Percentiles rank a stretch among this genome's conserved stretches.
Conservation (phyloP, 2,888 invertebrate genomes). For the Linhomoeus sp. region DNA sequence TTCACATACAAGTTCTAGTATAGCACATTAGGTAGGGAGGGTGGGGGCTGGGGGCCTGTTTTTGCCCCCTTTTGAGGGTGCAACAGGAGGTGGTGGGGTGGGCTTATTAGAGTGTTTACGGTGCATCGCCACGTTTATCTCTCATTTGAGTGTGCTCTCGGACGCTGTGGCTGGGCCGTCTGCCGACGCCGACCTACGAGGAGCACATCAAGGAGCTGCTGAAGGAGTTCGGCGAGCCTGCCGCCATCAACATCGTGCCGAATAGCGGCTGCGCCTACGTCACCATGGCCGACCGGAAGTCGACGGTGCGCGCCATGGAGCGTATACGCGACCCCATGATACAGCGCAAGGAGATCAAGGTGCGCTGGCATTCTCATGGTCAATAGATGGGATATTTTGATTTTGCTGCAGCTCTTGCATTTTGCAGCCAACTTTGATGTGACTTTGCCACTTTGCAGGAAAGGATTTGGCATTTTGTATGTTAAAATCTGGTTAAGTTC, state of each 20-base stretch:
- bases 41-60: too few relatives aligned
- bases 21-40: too few relatives aligned
- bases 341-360: not conserved
- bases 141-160: constrained; percentile 38
- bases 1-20: too few relatives aligned
- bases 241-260: constrained; percentile 44
- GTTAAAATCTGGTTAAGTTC: too few relatives aligned
- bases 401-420: too few relatives aligned
- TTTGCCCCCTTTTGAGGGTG: too few relatives aligned
- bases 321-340: constrained; percentile 38
- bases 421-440: too few relatives aligned
- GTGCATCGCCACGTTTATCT: not conserved
- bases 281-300: constrained; percentile 80
- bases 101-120: not conserved
- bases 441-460: too few relatives aligned
- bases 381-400: too few relatives aligned
- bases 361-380: too few relatives aligned
- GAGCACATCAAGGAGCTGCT: constrained; percentile 79
- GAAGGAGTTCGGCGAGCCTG: constrained; percentile 45
- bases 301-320: constrained; percentile 68
- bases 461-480: too few relatives aligned
- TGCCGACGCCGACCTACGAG: constrained; percentile 78
- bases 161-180: constrained; percentile 91
- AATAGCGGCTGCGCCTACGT: constrained; percentile 96
- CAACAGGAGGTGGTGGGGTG: too few relatives aligned